Evolutionary conservation across 2,113 vertebrate genomes (phyloP).

Genomic region (Hyperoodon ampullatus): DNA sequence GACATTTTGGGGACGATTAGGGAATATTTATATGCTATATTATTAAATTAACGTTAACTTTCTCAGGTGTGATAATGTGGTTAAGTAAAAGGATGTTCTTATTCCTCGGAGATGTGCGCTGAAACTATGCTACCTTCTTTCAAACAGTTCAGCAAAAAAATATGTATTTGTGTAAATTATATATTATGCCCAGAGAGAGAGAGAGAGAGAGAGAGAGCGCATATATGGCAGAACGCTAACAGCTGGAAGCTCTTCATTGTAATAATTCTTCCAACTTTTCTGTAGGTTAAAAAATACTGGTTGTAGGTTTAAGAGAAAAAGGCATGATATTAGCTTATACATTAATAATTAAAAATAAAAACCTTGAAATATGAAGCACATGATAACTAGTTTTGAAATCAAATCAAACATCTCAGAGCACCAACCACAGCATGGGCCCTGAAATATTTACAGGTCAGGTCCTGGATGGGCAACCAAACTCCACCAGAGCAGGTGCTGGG

Average conservation of each 20-base stretch:
- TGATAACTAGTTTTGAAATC: neutral
- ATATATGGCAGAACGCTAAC: neutral
- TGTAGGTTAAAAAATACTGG: neutral
- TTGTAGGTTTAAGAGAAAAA: neutral
- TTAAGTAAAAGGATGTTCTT: neutral
- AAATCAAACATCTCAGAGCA: neutral
- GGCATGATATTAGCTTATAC: no score
- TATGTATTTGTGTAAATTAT: neutral
- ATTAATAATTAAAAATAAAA: neutral
- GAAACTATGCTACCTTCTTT: neutral
- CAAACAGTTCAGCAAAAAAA: neutral
- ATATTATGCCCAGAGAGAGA: neutral
- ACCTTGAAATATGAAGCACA: neutral
- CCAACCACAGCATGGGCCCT: fast-evolving
- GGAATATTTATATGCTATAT: neutral
- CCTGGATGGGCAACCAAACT: neutral
- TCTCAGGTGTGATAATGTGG: neutral
- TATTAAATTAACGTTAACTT: neutral
- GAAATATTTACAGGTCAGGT: neutral
- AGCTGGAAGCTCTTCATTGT: neutral
- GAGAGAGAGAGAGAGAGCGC: fast-evolving
- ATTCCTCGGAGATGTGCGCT: neutral
- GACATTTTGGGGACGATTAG: neutral
- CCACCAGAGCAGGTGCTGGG: neutral
- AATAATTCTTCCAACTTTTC: neutral